A percentile compares a stretch with the other conserved stretches of the same genome.
Evolutionary conservation across 2,888 invertebrate species (phyloP).

Genomic region (Drosophila testacea): DNA sequence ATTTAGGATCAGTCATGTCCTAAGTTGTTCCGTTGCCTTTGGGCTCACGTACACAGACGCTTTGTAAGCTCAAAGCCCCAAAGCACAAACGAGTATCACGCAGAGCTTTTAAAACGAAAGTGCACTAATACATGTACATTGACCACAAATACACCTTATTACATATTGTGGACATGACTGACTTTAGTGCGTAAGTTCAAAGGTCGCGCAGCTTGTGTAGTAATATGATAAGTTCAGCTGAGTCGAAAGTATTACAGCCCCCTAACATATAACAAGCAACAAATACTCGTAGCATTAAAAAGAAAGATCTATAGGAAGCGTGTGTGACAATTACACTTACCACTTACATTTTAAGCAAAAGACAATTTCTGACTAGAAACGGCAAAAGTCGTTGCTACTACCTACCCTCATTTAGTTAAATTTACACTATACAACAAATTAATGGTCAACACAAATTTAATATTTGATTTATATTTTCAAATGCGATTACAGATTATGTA

Average conservation of each 20-base stretch:
- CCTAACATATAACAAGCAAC: constrained; percentile 46
- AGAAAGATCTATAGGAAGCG: constrained; percentile 23
- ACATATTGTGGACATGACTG: constrained; percentile 42
- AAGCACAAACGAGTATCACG: constrained; percentile 21
- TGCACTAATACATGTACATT: constrained; percentile 39
- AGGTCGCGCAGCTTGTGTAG: constrained; percentile 32
- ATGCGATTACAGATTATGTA: constrained; percentile 69
- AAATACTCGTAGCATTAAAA: constrained; percentile 71
- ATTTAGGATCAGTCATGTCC: constrained; percentile 49
- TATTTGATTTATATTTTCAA: constrained; percentile 72
- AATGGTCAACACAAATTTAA: constrained; percentile 31
- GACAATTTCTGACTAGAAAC: constrained; percentile 42
- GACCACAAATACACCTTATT: constrained; percentile 10
- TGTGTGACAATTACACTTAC: constrained; percentile 38
- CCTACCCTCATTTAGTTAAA: constrained; percentile 43
- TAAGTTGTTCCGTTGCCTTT: constrained; percentile 7
- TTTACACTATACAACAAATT: constrained; percentile 35
- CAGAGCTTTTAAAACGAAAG: constrained; percentile 36
- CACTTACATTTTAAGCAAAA: constrained; percentile 40
- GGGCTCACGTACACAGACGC: constrained; percentile 11
- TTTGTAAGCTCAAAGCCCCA: constrained; percentile 25
- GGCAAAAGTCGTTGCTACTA: constrained; percentile 15
- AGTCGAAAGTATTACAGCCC: constrained; percentile 66
- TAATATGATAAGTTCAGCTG: constrained; percentile 47
- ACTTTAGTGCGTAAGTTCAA: constrained; percentile 39